A percentile compares a stretch with the other conserved stretches of the same genome.
phyloP scores from a whole-genome alignment of 2,113 vertebrate species.

The Festucalex cinctus region DNA sequence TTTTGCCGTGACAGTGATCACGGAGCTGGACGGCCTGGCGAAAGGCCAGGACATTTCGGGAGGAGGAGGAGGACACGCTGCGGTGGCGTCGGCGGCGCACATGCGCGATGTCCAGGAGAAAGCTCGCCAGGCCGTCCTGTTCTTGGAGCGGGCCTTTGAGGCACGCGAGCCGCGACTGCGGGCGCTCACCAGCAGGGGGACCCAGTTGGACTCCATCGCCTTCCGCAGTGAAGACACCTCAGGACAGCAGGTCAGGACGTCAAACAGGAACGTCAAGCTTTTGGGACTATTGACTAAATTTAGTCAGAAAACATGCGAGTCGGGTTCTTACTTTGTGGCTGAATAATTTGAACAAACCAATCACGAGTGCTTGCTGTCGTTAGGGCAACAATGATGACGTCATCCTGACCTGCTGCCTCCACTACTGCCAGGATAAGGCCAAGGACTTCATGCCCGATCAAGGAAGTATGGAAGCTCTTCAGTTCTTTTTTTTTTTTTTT shows the following conservation, averaged over 20 bases:
- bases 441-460: constrained; percentile 90
- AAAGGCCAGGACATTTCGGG: constrained; percentile 84
- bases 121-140: constrained; percentile 84
- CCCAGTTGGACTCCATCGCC: constrained; percentile 93
- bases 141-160: constrained; percentile 89
- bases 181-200: constrained; percentile 93
- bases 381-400: constrained; percentile 96
- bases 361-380: constrained; percentile 17
- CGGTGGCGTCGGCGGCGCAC: constrained; percentile 59
- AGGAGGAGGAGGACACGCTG: constrained; percentile 56
- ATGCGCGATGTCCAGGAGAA: constrained; percentile 88
- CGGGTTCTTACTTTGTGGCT: too few relatives aligned
- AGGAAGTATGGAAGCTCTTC: constrained; percentile 77
- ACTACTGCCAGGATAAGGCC: constrained; percentile 97
- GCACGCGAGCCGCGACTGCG: constrained; percentile 83
- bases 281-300: neutral
- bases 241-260: constrained; percentile 84
- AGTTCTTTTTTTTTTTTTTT: too few relatives aligned
- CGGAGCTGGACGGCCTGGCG: constrained; percentile 93
- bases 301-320: neutral
- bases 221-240: constrained; percentile 97
- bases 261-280: neutral
- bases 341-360: neutral
- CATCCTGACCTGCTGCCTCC: constrained; percentile 72
- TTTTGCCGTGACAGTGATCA: constrained; percentile 80